Evolutionary conservation across 2,888 invertebrate genomes (phyloP).

Genomic region (Julus scandinavius): DNA sequence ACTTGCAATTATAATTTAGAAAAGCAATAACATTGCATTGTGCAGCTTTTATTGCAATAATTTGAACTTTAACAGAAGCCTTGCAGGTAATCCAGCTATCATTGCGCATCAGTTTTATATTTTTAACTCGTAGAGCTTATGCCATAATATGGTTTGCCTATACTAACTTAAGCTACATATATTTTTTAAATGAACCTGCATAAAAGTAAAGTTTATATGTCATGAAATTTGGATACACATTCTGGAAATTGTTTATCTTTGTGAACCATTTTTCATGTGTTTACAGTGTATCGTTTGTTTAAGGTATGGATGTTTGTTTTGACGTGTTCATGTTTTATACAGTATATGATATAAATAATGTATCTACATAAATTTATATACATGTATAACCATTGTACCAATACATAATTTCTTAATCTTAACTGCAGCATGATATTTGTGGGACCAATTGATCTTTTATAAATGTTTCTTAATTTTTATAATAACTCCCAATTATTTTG

Average conservation of each 20-base stretch:
- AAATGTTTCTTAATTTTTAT: no score
- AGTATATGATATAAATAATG: no score
- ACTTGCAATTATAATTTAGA: neutral
- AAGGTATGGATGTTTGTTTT: neutral
- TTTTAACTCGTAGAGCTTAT: neutral
- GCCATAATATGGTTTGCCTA: neutral
- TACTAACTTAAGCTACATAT: conserved; percentile 9
- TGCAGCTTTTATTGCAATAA: neutral
- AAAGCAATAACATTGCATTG: neutral
- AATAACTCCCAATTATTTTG: no score
- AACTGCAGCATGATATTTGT: no score
- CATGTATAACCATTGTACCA: no score
- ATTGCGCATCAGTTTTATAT: neutral
- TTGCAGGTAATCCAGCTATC: neutral
- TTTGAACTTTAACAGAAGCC: neutral
- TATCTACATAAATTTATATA: no score
- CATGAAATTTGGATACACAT: neutral
- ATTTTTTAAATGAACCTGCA: neutral
- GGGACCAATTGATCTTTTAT: no score
- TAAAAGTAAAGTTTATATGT: neutral
- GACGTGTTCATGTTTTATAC: neutral
- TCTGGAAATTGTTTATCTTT: neutral
- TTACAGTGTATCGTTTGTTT: neutral
- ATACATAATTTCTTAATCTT: no score
- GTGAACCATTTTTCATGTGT: neutral